Conservation (phyloP, 2,888 invertebrate species). For the Ptycholaimellus sp. region DNA sequence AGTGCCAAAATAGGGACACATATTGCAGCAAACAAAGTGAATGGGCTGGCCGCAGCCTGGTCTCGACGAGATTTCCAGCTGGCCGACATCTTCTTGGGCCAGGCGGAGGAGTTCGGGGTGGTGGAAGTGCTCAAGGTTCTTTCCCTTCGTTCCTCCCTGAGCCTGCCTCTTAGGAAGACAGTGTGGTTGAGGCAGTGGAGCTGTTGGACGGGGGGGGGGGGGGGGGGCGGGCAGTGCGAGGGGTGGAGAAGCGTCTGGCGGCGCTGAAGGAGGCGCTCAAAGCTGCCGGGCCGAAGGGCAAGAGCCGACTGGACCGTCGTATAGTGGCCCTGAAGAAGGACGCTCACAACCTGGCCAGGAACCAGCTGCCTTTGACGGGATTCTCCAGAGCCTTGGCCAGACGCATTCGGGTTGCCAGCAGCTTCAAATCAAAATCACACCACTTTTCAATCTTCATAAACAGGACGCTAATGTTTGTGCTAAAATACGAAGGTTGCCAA, state of each 20-base stretch:
- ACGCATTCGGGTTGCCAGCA: too few relatives aligned
- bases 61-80: constrained; percentile 1
- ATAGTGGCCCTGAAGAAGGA: constrained; percentile 1
- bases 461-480: too few relatives aligned
- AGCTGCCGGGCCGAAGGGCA: constrained; percentile 3
- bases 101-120: not conserved
- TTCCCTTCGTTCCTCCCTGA: too few relatives aligned
- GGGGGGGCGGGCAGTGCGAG: not conserved
- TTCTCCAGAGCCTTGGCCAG: too few relatives aligned
- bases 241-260: constrained; percentile 3
- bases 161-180: too few relatives aligned
- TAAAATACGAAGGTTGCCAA: too few relatives aligned
- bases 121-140: constrained; percentile 1
- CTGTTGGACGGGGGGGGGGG: too few relatives aligned
- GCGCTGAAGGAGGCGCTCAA: not conserved
- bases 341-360: not conserved
- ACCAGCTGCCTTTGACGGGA: not conserved
- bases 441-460: too few relatives aligned
- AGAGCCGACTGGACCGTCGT: not conserved
- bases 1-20: too few relatives aligned
- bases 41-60: constrained; percentile 2
- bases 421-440: too few relatives aligned
- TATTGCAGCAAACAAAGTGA: too few relatives aligned
- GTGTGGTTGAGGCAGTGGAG: not conserved
- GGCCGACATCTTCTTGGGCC: not conserved